Evolutionary conservation across 2,797 vertebrate genomes (phyloP), one percentile per base, ranked within the genome.

Genomic region (Sebastes flavidus): DNA sequence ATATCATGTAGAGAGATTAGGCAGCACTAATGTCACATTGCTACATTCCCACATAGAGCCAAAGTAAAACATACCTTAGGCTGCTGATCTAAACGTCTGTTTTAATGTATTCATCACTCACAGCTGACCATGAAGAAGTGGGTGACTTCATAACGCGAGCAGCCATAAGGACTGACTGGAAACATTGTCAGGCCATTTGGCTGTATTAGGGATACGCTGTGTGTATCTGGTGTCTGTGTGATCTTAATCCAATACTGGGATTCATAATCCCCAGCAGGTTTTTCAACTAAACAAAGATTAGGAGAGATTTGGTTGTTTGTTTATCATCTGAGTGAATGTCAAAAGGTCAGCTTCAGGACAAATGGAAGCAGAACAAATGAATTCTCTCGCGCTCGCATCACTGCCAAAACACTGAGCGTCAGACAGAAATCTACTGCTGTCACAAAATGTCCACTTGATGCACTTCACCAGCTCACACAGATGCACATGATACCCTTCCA

Each of bases 211-310:
- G 49, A n/a, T 55, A 29, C 34, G 8, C 79, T 61, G 81, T 72
- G 81, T 75, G 82, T 73, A 25, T 84, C 61, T 81, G 74, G 16
- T 74, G 79, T 82, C 66, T 79, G 60, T 88, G 77, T 87, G 77
- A 87, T 89, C 85, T 59, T 80, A 82, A 87, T 88, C 86, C 88
- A 90, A 66, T 42, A 42, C 77, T 82, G 74, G 36, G 67, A 76
- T 74, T 69, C 22, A 25, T 81, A 83, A 89, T 85, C 77, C 83
- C 68, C 73, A 72, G 62, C 72, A 80, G 89, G 88, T 86, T 82
- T 89, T 72, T 62, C 78, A 73, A 82, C 84, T 55, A 74, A 88
- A 89, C 82, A 84, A 80, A 88, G 88, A 87, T 92, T 88, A 88
- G 65, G 27, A 77, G 69, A 82, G 82, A 86, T 89, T 75, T 84